Percentiles rank a stretch among this genome's conserved stretches.
These are phyloP conservation scores for Boloria euphrosyne DNA, from an alignment of 2,888 invertebrate genomes.

Conservation along the genomic window DNA sequence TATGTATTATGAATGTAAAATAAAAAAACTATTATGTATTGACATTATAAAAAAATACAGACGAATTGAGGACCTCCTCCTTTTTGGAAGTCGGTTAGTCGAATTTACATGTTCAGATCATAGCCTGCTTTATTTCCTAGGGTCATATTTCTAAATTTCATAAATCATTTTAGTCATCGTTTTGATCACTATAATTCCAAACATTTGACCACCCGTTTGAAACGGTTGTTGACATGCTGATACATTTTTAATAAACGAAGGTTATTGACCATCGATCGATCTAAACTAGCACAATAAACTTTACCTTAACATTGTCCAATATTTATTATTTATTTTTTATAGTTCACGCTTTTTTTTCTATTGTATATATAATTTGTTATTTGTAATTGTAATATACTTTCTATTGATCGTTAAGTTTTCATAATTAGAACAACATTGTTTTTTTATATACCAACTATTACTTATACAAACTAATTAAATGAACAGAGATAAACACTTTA, in stretches of 20 bases:
- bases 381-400: conserved; percentile 20
- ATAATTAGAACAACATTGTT: conserved; percentile 7
- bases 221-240: conserved; percentile 39
- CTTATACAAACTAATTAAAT: not conserved
- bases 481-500: not conserved
- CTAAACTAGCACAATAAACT: conserved; percentile 23
- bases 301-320: conserved; percentile 5
- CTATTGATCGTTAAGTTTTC: conserved; percentile 1
- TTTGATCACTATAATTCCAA: conserved; percentile 14
- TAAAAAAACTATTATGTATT: too few relatives aligned
- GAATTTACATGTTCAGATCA: too few relatives aligned
- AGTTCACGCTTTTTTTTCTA: conserved; percentile 13
- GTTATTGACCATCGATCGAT: conserved; percentile 49
- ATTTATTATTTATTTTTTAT: conserved; percentile 12
- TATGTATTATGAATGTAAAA: too few relatives aligned
- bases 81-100: too few relatives aligned
- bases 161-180: not conserved
- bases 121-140: too few relatives aligned
- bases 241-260: conserved; percentile 38
- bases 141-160: too few relatives aligned
- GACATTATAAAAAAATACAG: too few relatives aligned
- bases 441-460: not conserved
- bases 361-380: conserved; percentile 9
- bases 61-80: too few relatives aligned
- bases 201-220: conserved; percentile 39